These are phyloP conservation scores for Caenorhabditis doughertyi DNA, from an alignment of 2,888 invertebrate genomes.

Conservation along the genomic window DNA sequence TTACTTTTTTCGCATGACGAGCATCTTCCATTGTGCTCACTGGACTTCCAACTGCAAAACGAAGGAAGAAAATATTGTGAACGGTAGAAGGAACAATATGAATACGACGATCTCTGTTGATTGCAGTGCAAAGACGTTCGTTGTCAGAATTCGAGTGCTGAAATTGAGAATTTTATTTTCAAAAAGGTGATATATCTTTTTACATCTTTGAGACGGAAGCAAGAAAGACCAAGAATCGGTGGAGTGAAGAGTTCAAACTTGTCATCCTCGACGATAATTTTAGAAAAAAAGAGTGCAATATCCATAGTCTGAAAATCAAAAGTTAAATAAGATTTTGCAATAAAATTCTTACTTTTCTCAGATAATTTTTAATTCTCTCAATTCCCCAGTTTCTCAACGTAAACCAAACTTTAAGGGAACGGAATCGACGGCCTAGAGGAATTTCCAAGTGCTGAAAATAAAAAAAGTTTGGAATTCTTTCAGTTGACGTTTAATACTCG, in stretches of 20 bases:
- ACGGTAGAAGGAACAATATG: slow-evolving; percentile 84
- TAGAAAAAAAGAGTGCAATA: slow-evolving; percentile 90
- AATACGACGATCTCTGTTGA: slow-evolving; percentile 84
- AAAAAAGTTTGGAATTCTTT: no score
- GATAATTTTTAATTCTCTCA: slow-evolving; percentile 92
- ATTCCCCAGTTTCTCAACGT: slow-evolving; percentile 94
- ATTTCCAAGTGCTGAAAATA: slow-evolving; percentile 83
- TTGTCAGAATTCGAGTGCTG: slow-evolving; percentile 83
- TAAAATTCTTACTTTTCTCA: slow-evolving; percentile 88
- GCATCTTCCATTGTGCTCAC: slow-evolving; percentile 83
- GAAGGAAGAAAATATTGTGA: slow-evolving; percentile 83
- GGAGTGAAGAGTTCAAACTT: slow-evolving; percentile 91
- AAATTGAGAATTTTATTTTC: slow-evolving; percentile 29
- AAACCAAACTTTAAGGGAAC: slow-evolving; percentile 97
- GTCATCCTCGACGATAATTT: slow-evolving; percentile 87
- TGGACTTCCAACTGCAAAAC: slow-evolving; percentile 84
- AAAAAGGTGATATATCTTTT: no score
- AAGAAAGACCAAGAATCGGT: slow-evolving; percentile 93
- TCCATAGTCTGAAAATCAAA: slow-evolving; percentile 84
- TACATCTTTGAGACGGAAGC: slow-evolving; percentile 89
- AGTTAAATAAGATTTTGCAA: no score
- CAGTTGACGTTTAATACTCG: slow-evolving; percentile 62
- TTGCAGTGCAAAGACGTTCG: slow-evolving; percentile 83
- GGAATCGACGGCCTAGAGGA: slow-evolving; percentile 94
- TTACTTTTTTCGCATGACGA: slow-evolving; percentile 83